These are phyloP conservation scores for Vesta saturnalis DNA, from an alignment of 2,888 invertebrate species.

Conservation along the genomic window DNA sequence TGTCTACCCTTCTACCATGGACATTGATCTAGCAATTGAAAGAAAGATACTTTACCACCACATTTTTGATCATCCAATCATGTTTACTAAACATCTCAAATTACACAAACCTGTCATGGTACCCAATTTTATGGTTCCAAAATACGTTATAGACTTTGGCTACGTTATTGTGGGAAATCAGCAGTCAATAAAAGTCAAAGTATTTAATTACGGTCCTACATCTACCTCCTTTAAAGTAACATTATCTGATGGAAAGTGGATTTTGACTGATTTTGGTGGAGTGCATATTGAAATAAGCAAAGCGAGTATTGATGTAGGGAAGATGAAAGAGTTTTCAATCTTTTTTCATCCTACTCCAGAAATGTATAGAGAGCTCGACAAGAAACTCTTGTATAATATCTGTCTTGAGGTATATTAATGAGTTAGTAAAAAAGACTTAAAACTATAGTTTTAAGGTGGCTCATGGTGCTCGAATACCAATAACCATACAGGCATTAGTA, in stretches of 20 bases:
- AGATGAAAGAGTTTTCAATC: slow-evolving; percentile 64
- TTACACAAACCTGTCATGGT: slow-evolving; percentile 57
- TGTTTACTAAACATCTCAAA: slow-evolving; percentile 55
- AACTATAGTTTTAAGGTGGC: slow-evolving; percentile 60
- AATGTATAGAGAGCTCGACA: slow-evolving; percentile 62
- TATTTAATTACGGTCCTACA: slow-evolving; percentile 69
- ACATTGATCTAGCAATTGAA: slow-evolving; percentile 72
- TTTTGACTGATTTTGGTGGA: slow-evolving; percentile 48
- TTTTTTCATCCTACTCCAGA: slow-evolving; percentile 64
- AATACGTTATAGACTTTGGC: slow-evolving; percentile 69
- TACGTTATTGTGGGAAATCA: slow-evolving; percentile 64
- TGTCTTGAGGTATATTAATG: slow-evolving; percentile 63
- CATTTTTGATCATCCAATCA: slow-evolving; percentile 61
- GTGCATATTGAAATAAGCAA: slow-evolving; percentile 56
- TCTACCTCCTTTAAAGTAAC: slow-evolving; percentile 61
- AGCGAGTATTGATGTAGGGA: slow-evolving; percentile 63
- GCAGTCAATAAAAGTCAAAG: slow-evolving; percentile 62
- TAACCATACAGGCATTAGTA: slow-evolving; percentile 67
- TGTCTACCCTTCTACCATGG: slow-evolving; percentile 65
- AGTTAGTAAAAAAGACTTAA: background rate
- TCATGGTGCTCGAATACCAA: slow-evolving; percentile 69
- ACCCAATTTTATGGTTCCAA: slow-evolving; percentile 63
- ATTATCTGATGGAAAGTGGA: slow-evolving; percentile 39
- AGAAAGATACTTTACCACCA: slow-evolving; percentile 64
- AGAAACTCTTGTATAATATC: slow-evolving; percentile 59